phyloP scores from a whole-genome alignment of 1,140 invertebrate genomes.

The Brachystomella parvula region DNA sequence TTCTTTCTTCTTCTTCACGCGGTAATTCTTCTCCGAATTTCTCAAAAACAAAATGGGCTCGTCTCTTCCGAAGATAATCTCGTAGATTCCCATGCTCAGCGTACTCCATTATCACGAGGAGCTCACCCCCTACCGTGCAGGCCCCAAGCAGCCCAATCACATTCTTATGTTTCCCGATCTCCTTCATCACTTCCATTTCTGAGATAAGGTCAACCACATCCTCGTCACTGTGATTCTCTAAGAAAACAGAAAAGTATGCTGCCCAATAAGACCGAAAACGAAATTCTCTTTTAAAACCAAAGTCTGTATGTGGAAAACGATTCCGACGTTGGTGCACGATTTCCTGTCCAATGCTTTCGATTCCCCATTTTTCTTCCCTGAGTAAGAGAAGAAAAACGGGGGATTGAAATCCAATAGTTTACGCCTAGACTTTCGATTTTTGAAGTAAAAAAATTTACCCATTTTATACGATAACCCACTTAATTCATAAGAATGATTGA shows the following conservation, averaged over 20 bases:
- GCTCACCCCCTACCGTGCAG: constrained; percentile 87
- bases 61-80: constrained; percentile 81
- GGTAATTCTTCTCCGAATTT: constrained; percentile 42
- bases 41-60: constrained; percentile 51
- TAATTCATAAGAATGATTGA: not conserved
- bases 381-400: too few species aligned
- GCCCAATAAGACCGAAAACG: too few species aligned
- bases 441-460: too few species aligned
- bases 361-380: too few species aligned
- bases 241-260: constrained; percentile 38
- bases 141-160: constrained; percentile 95
- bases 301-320: too few species aligned
- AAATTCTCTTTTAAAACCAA: not conserved
- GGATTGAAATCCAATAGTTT: too few species aligned
- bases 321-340: too few species aligned
- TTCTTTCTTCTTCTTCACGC: constrained; percentile 51
- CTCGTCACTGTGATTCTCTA: constrained; percentile 88
- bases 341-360: too few species aligned
- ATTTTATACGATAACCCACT: not conserved
- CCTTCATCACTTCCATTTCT: constrained; percentile 99
- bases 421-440: too few species aligned
- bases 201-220: constrained; percentile 94
- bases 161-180: constrained; percentile 95
- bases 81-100: constrained; percentile 89
- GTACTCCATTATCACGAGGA: constrained; percentile 93